Percentiles rank a stretch among this genome's conserved stretches.
Conservation (phyloP, 2,113 vertebrate species). For the Brachyhypopomus occidentalis region DNA sequence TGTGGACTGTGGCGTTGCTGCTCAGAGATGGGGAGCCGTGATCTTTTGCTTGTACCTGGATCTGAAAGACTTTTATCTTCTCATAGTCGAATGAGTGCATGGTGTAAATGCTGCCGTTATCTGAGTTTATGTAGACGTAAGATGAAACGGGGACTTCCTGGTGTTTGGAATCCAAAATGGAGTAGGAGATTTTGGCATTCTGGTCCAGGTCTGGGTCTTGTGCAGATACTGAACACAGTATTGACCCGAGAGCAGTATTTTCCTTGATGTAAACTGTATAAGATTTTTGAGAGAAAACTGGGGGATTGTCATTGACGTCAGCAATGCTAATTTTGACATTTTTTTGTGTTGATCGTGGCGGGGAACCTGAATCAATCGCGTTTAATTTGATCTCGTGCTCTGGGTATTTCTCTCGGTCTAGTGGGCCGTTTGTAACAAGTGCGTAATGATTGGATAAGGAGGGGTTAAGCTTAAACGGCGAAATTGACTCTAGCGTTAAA, state of each 20-base stretch:
- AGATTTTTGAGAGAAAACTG: slow-evolving; percentile 70
- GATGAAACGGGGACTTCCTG: slow-evolving; percentile 69
- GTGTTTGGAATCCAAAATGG: slow-evolving; percentile 67
- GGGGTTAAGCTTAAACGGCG: slow-evolving; percentile 79
- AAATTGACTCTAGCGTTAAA: slow-evolving; percentile 68
- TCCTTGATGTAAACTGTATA: slow-evolving; percentile 80
- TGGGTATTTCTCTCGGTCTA: slow-evolving; percentile 78
- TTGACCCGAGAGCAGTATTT: slow-evolving; percentile 74
- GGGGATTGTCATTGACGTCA: slow-evolving; percentile 85
- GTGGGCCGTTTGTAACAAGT: slow-evolving; percentile 75
- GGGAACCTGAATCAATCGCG: slow-evolving; percentile 76
- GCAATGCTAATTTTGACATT: slow-evolving; percentile 78
- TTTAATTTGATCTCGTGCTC: slow-evolving; percentile 74
- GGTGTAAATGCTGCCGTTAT: slow-evolving; percentile 73
- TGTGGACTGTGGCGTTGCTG: slow-evolving; percentile 68
- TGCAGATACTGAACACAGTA: slow-evolving; percentile 78
- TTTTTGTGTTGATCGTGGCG: slow-evolving; percentile 71
- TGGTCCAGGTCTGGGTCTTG: slow-evolving; percentile 77
- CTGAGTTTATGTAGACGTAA: slow-evolving; percentile 76
- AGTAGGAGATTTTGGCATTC: slow-evolving; percentile 77
- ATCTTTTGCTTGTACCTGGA: slow-evolving; percentile 76
- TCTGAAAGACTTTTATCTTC: slow-evolving; percentile 76
- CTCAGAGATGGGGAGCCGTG: slow-evolving; percentile 67
- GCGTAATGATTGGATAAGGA: slow-evolving; percentile 89
- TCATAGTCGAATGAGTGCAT: slow-evolving; percentile 77